Conservation (phyloP, 2,797 vertebrate species). For the Rousettus madagascariensis region DNA sequence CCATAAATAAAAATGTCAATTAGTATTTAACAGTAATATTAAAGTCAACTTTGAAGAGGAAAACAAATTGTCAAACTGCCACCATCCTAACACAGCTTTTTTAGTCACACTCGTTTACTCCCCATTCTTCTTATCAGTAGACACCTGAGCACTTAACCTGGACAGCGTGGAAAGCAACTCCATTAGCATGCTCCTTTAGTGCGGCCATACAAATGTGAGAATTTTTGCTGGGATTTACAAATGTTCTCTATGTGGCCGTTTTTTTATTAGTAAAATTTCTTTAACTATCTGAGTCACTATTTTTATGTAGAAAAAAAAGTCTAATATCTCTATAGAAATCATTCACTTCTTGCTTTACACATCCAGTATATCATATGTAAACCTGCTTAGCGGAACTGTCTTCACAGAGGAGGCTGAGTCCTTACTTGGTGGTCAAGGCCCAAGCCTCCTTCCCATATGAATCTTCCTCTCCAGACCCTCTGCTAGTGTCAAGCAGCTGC, state of each 20-base stretch:
- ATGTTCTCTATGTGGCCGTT: background rate
- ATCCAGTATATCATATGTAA: accelerated
- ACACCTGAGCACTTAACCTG: background rate
- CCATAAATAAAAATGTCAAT: background rate
- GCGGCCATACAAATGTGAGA: background rate
- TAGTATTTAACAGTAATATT: background rate
- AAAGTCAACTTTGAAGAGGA: constrained; percentile 29
- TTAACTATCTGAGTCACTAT: background rate
- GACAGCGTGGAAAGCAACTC: background rate
- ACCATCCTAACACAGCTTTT: background rate
- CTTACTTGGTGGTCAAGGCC: background rate
- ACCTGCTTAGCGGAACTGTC: background rate
- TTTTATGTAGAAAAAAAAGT: constrained; percentile 9
- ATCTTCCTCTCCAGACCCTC: background rate
- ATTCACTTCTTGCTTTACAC: background rate
- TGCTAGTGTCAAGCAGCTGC: background rate
- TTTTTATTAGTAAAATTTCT: background rate
- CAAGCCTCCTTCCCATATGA: background rate
- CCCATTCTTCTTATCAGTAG: background rate
- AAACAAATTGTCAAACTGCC: background rate
- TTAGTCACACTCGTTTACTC: background rate
- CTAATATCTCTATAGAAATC: background rate
- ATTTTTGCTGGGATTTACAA: background rate
- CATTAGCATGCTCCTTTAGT: background rate
- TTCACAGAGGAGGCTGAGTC: background rate